Conservation (phyloP, 2,797 vertebrate genomes). For the Acestrorhynchus altus region DNA sequence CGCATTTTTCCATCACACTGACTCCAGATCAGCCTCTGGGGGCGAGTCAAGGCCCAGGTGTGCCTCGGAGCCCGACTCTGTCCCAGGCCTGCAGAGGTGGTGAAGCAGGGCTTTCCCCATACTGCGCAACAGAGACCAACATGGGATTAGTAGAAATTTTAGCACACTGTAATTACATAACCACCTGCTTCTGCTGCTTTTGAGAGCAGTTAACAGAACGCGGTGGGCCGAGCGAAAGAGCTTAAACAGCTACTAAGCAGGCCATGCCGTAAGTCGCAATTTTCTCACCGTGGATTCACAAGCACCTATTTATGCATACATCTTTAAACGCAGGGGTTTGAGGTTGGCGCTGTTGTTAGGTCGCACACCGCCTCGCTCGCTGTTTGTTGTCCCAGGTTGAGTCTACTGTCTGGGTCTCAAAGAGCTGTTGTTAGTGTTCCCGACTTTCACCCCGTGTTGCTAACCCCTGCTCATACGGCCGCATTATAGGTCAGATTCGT, state of each 20-base stretch:
- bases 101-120: slow-evolving; percentile 26
- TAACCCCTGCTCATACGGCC: slow-evolving; percentile 30
- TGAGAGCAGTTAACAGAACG: background rate
- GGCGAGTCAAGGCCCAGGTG: slow-evolving; percentile 66
- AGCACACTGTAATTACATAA: slow-evolving; percentile 31
- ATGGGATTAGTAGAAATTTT: slow-evolving; percentile 11
- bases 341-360: background rate
- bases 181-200: slow-evolving; percentile 22
- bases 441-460: slow-evolving; percentile 27
- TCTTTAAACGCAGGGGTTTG: background rate
- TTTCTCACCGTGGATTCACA: slow-evolving; percentile 2
- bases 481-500: slow-evolving; percentile 36
- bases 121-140: slow-evolving; percentile 5
- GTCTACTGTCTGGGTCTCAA: background rate
- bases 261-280: background rate
- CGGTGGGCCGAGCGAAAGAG: background rate
- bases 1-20: slow-evolving; percentile 47
- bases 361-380: background rate
- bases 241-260: background rate
- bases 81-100: slow-evolving; percentile 47
- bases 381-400: background rate
- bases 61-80: slow-evolving; percentile 51
- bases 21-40: slow-evolving; percentile 58
- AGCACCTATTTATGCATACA: slow-evolving; percentile 1
- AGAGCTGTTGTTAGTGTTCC: slow-evolving; percentile 25